Conservation (phyloP, 2,797 vertebrate species). For the Sebastes melanostomus region DNA sequence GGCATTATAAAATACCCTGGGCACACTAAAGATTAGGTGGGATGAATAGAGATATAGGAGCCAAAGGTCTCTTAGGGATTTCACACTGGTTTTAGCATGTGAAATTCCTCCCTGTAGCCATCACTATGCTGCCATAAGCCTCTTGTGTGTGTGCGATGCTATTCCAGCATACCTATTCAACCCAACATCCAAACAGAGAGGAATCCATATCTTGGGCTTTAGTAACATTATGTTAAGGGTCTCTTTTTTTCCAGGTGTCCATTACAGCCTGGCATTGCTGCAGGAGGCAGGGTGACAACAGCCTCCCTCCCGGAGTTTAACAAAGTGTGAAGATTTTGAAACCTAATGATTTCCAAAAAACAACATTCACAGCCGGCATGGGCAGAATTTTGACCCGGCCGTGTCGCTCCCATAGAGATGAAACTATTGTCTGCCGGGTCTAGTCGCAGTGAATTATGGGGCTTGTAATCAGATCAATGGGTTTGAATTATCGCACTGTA, state of each 20-base stretch:
- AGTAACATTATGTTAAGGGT: constrained; percentile 25
- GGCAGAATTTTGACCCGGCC: constrained; percentile 34
- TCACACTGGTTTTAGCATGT: constrained; percentile 63
- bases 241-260: constrained; percentile 36
- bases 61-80: constrained; percentile 62
- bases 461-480: constrained; percentile 72
- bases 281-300: constrained; percentile 22
- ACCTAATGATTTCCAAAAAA: constrained; percentile 44
- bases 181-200: constrained; percentile 12
- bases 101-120: constrained; percentile 44
- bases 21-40: constrained; percentile 69
- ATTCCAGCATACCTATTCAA: constrained; percentile 37
- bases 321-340: constrained; percentile 34
- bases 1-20: constrained; percentile 73
- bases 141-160: constrained; percentile 17
- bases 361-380: constrained; percentile 25
- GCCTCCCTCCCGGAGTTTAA: constrained; percentile 22
- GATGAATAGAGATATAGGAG: constrained; percentile 70
- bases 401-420: constrained; percentile 34
- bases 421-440: constrained; percentile 30
- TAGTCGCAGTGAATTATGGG: constrained; percentile 48
- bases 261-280: constrained; percentile 27
- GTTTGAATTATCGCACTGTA: constrained; percentile 65
- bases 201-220: constrained; percentile 36
- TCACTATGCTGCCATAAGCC: constrained; percentile 11